These are phyloP conservation scores for Steinernema feltiae DNA, from an alignment of 1,140 invertebrate species.

Conservation along the genomic window DNA sequence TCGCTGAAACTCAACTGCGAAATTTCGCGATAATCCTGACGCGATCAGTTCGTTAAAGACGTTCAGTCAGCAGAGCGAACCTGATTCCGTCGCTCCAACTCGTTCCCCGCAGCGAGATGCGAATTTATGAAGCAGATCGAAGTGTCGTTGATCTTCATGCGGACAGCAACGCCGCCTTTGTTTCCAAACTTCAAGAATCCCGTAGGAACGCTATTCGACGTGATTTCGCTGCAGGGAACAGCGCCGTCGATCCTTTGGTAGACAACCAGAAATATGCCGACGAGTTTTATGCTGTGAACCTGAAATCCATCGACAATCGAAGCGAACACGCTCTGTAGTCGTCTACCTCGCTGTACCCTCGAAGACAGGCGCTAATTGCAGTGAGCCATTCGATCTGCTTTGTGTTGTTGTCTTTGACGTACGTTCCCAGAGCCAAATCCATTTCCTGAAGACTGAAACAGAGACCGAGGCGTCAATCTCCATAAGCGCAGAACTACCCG, in stretches of 20 bases:
- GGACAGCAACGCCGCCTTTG: conserved; percentile 90
- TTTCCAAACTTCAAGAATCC: conserved; percentile 70
- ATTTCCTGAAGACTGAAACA: conserved; percentile 54
- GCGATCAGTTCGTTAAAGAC: no score
- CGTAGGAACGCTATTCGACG: conserved; percentile 41
- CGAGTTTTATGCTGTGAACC: conserved; percentile 47
- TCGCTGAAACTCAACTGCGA: conserved; percentile 48
- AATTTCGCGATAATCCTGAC: conserved; percentile 62
- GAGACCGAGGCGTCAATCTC: not conserved
- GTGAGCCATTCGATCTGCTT: conserved; percentile 53
- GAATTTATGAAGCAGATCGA: conserved; percentile 93
- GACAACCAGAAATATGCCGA: conserved; percentile 54
- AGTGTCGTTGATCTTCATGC: conserved; percentile 83
- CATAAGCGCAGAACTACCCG: conserved; percentile 40
- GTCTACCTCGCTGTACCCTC: not conserved
- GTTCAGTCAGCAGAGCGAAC: no score
- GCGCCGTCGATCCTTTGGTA: conserved; percentile 26
- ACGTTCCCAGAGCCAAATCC: conserved; percentile 54
- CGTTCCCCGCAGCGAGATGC: conserved; percentile 91
- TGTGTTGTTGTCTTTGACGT: conserved; percentile 49
- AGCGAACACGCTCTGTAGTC: not conserved
- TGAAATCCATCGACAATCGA: conserved; percentile 30
- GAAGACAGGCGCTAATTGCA: conserved; percentile 35
- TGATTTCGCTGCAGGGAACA: conserved; percentile 17
- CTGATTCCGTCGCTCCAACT: conserved; percentile 88